phyloP scores from a whole-genome alignment of 2,797 vertebrate species.

The Buphagus erythrorhynchus region DNA sequence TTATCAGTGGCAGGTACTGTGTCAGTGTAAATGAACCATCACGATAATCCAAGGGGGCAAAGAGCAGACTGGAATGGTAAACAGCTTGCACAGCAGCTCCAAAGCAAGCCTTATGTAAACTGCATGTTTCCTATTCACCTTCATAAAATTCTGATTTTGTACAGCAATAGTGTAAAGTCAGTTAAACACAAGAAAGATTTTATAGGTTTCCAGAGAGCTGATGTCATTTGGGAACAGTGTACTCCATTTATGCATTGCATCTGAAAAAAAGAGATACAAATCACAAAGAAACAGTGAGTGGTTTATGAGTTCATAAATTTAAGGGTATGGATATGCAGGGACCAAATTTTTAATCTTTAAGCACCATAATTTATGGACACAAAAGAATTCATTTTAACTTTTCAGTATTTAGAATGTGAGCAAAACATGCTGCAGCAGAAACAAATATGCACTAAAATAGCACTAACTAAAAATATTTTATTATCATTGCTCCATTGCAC shows the following conservation, averaged over 20 bases:
- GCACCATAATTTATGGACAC: slow-evolving; percentile 31
- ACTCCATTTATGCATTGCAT: slow-evolving; percentile 35
- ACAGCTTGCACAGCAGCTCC: background rate
- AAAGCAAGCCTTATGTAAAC: background rate
- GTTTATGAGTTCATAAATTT: slow-evolving; percentile 68
- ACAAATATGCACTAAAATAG: slow-evolving; percentile 25
- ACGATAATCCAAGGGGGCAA: background rate
- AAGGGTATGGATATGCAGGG: background rate
- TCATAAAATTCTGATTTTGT: slow-evolving; percentile 58
- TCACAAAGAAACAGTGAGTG: slow-evolving; percentile 57
- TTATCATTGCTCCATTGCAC: background rate
- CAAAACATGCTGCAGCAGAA: slow-evolving; percentile 9
- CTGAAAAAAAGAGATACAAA: slow-evolving; percentile 58
- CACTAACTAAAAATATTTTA: background rate
- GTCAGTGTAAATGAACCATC: background rate
- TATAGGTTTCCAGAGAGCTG: slow-evolving; percentile 51
- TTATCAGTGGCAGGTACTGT: background rate
- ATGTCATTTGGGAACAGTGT: slow-evolving; percentile 31
- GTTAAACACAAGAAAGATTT: slow-evolving; percentile 60
- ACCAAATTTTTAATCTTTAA: slow-evolving; percentile 23
- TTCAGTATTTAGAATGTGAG: slow-evolving; percentile 8
- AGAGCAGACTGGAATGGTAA: background rate
- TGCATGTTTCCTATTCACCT: slow-evolving; percentile 22
- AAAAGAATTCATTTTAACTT: slow-evolving; percentile 55
- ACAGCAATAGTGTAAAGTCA: slow-evolving; percentile 25